phyloP scores from a whole-genome alignment of 2,113 vertebrate species.

The Theristicus caerulescens region DNA sequence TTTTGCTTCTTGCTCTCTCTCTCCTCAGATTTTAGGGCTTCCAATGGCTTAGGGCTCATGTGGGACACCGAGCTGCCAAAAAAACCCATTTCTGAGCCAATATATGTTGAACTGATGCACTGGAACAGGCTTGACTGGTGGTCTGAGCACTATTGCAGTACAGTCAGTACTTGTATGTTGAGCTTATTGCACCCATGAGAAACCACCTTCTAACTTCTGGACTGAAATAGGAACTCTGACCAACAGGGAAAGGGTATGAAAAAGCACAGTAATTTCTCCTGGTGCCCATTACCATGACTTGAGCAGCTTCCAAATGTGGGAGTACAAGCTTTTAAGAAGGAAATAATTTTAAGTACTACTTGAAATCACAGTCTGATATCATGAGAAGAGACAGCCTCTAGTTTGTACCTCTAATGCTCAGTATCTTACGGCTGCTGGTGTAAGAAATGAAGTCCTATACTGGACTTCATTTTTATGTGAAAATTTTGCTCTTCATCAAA shows the following conservation, averaged over 20 bases:
- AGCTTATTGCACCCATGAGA: background rate
- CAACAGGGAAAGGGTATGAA: background rate
- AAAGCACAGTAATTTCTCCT: background rate
- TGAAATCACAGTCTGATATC: background rate
- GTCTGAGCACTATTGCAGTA: background rate
- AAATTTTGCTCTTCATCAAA: background rate
- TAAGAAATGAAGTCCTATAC: background rate
- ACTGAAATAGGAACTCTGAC: background rate
- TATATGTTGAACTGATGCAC: background rate
- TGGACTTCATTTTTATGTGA: background rate
- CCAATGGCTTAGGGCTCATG: background rate
- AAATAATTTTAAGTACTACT: background rate
- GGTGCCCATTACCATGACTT: background rate
- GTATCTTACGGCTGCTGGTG: background rate
- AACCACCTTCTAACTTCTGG: background rate
- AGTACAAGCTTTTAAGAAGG: background rate
- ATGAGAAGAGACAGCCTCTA: accelerated
- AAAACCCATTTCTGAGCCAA: background rate
- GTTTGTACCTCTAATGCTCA: background rate
- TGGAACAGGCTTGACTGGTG: background rate
- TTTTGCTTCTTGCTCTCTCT: background rate
- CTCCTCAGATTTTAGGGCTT: background rate
- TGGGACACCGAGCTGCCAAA: background rate
- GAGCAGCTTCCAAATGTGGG: background rate
- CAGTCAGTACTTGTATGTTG: accelerated